phyloP scores from a whole-genome alignment of 2,113 vertebrate genomes.

The Fregata magnificens region DNA sequence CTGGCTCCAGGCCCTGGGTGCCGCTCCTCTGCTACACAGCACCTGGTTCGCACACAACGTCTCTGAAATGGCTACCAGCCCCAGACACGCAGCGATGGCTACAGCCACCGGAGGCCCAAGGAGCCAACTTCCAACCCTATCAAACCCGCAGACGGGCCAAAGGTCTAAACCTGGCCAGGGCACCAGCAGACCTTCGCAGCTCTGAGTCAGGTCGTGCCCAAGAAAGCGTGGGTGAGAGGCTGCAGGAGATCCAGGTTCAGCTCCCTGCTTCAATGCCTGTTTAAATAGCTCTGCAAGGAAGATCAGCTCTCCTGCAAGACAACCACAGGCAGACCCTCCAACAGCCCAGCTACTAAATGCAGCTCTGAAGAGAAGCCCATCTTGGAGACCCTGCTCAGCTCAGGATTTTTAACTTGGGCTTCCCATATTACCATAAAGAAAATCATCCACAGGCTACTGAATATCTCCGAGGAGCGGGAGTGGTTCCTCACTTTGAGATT shows the following conservation, averaged over 20 bases:
- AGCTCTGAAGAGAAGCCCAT: background rate
- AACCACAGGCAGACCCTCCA: background rate
- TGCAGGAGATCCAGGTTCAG: background rate
- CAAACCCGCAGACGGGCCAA: background rate
- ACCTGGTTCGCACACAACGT: background rate
- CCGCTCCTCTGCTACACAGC: background rate
- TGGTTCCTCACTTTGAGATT: background rate
- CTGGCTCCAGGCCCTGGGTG: background rate
- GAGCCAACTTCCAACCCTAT: background rate
- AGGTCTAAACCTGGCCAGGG: background rate
- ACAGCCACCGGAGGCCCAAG: background rate
- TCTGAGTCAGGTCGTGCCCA: background rate
- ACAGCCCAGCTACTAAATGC: background rate
- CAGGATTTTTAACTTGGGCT: background rate
- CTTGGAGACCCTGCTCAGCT: background rate
- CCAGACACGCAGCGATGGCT: rapidly evolving
- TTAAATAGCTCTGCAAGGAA: background rate
- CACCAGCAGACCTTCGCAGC: background rate
- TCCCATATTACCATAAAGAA: background rate
- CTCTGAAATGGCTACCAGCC: background rate
- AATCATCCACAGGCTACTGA: background rate
- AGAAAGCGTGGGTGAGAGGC: background rate
- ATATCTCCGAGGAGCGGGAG: background rate
- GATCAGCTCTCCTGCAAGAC: background rate
- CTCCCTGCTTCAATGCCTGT: background rate